Percentiles rank a stretch among this genome's conserved stretches.
These are phyloP conservation scores for Oryzias woworae DNA, from an alignment of 2,113 vertebrate genomes.

Conservation along the genomic window DNA sequence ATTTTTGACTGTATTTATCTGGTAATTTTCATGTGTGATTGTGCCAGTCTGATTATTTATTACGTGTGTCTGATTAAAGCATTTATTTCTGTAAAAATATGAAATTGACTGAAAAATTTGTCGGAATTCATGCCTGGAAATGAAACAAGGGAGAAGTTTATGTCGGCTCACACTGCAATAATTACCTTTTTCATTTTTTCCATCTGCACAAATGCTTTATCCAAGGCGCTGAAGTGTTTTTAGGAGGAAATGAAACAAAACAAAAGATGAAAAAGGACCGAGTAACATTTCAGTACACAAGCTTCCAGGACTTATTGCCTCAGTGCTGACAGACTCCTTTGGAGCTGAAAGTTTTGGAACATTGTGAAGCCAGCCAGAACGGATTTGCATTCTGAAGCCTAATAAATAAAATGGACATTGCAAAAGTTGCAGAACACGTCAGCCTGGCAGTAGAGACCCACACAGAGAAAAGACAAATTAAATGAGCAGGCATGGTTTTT, in stretches of 20 bases:
- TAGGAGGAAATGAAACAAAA: slow-evolving; percentile 1
- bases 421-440: slow-evolving; percentile 40
- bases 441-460: slow-evolving; percentile 14
- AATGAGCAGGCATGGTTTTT: slow-evolving; percentile 37
- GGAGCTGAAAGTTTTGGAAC: slow-evolving; percentile 37
- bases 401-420: slow-evolving; percentile 37
- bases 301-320: slow-evolving; percentile 49
- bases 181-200: too few relatives aligned
- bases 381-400: slow-evolving; percentile 31
- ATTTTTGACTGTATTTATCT: too few relatives aligned
- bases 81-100: not conserved
- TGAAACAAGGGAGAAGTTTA: too few relatives aligned
- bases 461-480: slow-evolving; percentile 36
- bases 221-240: slow-evolving; percentile 15
- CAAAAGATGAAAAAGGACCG: slow-evolving; percentile 6
- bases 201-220: too few relatives aligned
- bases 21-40: slow-evolving; percentile 12
- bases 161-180: too few relatives aligned
- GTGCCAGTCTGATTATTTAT: not conserved
- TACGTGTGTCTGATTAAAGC: not conserved
- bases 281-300: slow-evolving; percentile 55
- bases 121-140: too few relatives aligned
- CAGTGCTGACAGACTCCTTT: slow-evolving; percentile 53
- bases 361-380: slow-evolving; percentile 39
- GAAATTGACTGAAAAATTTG: not conserved